Evolutionary conservation across 2,113 vertebrate genomes (phyloP).

Genomic region (Globicephala melas): DNA sequence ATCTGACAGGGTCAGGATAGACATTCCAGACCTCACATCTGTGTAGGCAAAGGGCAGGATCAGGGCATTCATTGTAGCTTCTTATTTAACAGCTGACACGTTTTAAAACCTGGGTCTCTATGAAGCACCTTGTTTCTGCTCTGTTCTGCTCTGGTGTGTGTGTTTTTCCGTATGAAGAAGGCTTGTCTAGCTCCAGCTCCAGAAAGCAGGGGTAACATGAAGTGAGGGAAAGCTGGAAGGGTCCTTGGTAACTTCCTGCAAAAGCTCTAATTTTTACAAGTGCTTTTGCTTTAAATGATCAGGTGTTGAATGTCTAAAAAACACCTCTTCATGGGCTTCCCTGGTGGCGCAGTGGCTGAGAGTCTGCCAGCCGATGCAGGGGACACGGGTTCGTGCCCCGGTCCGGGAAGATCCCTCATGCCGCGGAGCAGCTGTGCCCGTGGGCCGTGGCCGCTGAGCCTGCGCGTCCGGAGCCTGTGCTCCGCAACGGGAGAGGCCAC

Average conservation of each 20-base stretch:
- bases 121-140: neutral
- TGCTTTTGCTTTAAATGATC: neutral
- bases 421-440: rapidly evolving
- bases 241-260: too few species aligned
- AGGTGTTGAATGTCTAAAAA: neutral
- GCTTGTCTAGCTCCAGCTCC: neutral
- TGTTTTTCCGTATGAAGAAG: neutral
- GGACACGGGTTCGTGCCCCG: too few species aligned
- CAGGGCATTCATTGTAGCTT: neutral
- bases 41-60: neutral
- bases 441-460: too few species aligned
- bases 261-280: neutral
- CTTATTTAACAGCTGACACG: neutral
- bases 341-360: too few species aligned
- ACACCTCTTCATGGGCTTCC: neutral
- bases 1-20: neutral
- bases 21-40: neutral
- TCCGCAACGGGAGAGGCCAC: too few species aligned
- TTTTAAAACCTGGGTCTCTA: neutral
- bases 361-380: too few species aligned
- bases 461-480: too few species aligned
- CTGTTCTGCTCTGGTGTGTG: neutral
- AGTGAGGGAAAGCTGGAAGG: neutral
- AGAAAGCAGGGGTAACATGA: rapidly evolving
- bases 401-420: too few species aligned